Base-by-base conservation (phyloP, 2,888 invertebrate genomes). In the Philopedon plagiatum region DNA sequence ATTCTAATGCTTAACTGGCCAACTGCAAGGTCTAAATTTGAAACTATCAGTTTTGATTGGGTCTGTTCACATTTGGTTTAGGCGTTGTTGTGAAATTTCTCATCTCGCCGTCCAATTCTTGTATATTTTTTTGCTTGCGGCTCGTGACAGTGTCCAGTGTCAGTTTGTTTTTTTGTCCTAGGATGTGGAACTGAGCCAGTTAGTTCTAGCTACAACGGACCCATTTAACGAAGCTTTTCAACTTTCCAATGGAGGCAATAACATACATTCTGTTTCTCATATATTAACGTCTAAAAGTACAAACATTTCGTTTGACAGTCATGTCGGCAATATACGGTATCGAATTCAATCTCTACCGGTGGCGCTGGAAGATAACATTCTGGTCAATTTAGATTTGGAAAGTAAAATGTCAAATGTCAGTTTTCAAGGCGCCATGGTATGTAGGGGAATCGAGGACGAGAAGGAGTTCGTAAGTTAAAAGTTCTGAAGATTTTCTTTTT, bases 331-430 rank as follows among this genome's bases (percentile, higher is more conserved):
- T 18, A 29, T 58, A 7, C 46, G 65, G 13, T 21, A 56, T 49
- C 15, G 64, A 49, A 65, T 71, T 18, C 64, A 65, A 26, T 71
- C 71, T 2, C n/a, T 71, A n/a, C 71, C 71, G 1, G 56, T 18
- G 4, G 41, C 63, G 15, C 32, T 63, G 11, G 49, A 63, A 18
- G 46, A 63, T 9, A 60, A 13, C 9, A 18, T 61, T 61, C 18
- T 60, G 11, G 5, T 7, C 1, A 19, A 46, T 19, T 1, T 61
- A 13, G 29, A 29, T 9, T n/a, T 37, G 5, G 19, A 23, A 5
- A 15, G 1, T n/a, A 51, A 51, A 23, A 34, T 19, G 2, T 32
- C 34, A 51, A 63, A 23, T 34, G 23, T 23, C 0, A 63, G 37
- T 21, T 63, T 63, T 15, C 49, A 34, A 11, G 46, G 18, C 29